phyloP scores from a whole-genome alignment of 2,797 vertebrate species.

The Intellagama lesueurii region DNA sequence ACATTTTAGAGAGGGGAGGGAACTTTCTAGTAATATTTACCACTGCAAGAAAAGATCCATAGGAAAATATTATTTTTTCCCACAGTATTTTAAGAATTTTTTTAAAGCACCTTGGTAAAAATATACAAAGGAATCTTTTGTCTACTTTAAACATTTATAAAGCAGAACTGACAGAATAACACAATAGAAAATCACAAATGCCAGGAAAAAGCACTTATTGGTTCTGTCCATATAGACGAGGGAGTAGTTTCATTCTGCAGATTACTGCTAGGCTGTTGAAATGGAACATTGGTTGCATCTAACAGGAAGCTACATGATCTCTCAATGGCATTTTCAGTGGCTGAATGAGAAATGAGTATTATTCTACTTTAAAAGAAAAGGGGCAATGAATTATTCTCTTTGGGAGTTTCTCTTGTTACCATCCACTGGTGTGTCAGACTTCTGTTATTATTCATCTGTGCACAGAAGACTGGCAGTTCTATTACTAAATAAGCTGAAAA shows the following conservation, averaged over 20 bases:
- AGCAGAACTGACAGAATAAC: conserved; percentile 40
- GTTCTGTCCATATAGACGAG: conserved; percentile 31
- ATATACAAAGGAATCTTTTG: conserved; percentile 23
- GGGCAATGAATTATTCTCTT: conserved; percentile 53
- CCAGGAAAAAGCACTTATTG: conserved; percentile 28
- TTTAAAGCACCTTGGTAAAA: conserved; percentile 53
- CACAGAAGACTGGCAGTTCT: conserved; percentile 61
- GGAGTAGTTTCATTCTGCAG: conserved; percentile 50
- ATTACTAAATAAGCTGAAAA: conserved; percentile 71
- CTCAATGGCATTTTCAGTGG: conserved; percentile 35
- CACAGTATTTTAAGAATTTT: conserved; percentile 34
- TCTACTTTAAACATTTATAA: conserved; percentile 51
- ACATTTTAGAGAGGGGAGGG: not conserved
- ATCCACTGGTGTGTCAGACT: conserved; percentile 44
- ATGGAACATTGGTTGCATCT: conserved; percentile 48
- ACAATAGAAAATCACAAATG: conserved; percentile 42
- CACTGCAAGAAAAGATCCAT: conserved; percentile 3
- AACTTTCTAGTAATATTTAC: not conserved
- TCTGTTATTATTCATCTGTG: conserved; percentile 63
- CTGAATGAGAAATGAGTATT: conserved; percentile 46
- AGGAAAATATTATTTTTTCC: conserved; percentile 22
- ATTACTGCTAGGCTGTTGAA: conserved; percentile 46
- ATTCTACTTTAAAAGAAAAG: conserved; percentile 54
- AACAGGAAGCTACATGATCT: conserved; percentile 30
- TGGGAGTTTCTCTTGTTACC: conserved; percentile 43